Evolutionary conservation across 2,888 invertebrate genomes (phyloP), one percentile per base, ranked within the genome.

Genomic region (Furcula furcula): DNA sequence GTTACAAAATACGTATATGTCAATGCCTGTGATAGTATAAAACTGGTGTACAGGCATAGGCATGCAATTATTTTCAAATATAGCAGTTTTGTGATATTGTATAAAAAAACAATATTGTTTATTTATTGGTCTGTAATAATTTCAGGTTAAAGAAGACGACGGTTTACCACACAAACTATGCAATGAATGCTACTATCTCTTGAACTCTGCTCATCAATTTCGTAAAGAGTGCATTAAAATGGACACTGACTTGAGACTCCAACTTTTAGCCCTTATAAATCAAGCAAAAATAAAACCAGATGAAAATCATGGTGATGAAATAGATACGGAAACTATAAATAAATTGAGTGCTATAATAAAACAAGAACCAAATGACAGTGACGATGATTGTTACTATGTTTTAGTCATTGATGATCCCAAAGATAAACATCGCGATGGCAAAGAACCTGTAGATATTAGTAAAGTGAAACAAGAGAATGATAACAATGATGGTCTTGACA

Each of bases 331-430:
- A 54, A 79, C 84, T 0, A 59, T 80, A 28, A 86, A 81, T 53
- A 81, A 86, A 55, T 56, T 87, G 4, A 75, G 85, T 43, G 63
- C 75, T 29, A 74, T 84, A 3, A 84, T 88, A 4, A 88, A 87
- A 54, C 48, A 64, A 25, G 88, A 88, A 54, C 84, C 84, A 1
- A 64, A 50, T 18, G 88, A 88, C 27, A 79, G 75, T 54, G 88
- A 88, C 50, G 89, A 89, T 65, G 88, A 89, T 49, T 83, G 58
- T 30, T 89, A 87, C 36, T 88, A 88, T 55, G 87, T 89, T 2
- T 68, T 89, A 12, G 87, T 89, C 2, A 85, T 89, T 40, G 81
- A 88, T 55, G 79, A 85, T 31, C 69, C 72, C 3, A 70, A 76
- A 40, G 71, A 78, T 19, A 62, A 69, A 35, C 42, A 63, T 20